phyloP scores from a whole-genome alignment of 2,797 vertebrate species.

The Callimico goeldii region DNA sequence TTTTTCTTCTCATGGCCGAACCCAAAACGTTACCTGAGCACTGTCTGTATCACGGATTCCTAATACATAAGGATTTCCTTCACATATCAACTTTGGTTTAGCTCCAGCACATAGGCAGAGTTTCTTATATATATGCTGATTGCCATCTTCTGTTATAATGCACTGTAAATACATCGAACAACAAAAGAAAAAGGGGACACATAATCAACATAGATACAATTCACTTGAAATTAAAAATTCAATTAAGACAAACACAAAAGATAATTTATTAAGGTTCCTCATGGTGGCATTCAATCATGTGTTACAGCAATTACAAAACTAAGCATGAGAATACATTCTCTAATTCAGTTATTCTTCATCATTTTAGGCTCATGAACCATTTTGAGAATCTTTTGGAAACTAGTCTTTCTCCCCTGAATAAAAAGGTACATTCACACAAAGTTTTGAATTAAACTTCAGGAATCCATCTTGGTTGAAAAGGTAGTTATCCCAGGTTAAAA shows the following conservation, averaged over 20 bases:
- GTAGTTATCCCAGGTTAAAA: neutral
- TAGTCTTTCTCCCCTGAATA: neutral
- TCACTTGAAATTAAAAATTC: neutral
- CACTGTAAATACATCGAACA: constrained; percentile 82
- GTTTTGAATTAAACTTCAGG: neutral
- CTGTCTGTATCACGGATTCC: constrained; percentile 98
- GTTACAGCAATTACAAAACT: neutral
- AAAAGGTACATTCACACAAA: neutral
- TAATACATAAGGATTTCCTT: constrained; percentile 90
- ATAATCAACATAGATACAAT: neutral
- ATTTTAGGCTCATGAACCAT: neutral
- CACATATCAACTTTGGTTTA: constrained; percentile 91
- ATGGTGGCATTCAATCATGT: constrained; percentile 52
- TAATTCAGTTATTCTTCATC: neutral
- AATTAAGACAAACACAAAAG: neutral
- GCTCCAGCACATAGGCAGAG: constrained; percentile 95
- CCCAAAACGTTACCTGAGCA: constrained; percentile 88
- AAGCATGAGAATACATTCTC: neutral
- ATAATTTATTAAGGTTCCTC: constrained; percentile 32
- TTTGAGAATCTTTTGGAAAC: neutral
- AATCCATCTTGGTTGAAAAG: neutral
- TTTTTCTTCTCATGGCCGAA: neutral
- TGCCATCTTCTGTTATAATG: constrained; percentile 90
- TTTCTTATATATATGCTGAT: constrained; percentile 88
- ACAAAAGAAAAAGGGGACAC: neutral